phyloP scores from a whole-genome alignment of 2,113 vertebrate genomes.

The Paedocypris sp. region DNA sequence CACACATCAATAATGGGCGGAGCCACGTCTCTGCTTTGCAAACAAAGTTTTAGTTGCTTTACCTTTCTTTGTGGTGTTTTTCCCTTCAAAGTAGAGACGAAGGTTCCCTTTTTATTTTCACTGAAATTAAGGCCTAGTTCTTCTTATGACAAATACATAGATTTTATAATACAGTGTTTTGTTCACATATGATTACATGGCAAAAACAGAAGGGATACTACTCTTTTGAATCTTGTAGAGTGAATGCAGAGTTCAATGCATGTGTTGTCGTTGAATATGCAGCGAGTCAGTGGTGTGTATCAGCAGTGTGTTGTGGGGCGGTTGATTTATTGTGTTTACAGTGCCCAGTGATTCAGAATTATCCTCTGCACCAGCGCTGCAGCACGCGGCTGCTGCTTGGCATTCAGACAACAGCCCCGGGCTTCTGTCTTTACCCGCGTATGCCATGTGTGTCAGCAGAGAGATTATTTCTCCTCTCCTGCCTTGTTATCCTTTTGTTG shows the following conservation, averaged over 20 bases:
- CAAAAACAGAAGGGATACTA: too few relatives aligned
- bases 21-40: too few relatives aligned
- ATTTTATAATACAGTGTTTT: too few relatives aligned
- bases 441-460: constrained; percentile 18
- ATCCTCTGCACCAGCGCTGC: constrained; percentile 25
- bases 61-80: too few relatives aligned
- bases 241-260: background rate
- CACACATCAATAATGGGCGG: too few relatives aligned
- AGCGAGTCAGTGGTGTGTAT: constrained; percentile 23
- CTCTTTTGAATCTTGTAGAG: constrained; percentile 7
- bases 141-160: too few relatives aligned
- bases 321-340: constrained; percentile 41
- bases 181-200: too few relatives aligned
- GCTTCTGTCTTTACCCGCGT: constrained; percentile 33
- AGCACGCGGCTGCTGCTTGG: constrained; percentile 18
- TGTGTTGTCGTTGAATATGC: constrained; percentile 27
- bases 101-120: too few relatives aligned
- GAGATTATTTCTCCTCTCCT: background rate
- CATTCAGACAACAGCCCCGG: constrained; percentile 35
- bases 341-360: constrained; percentile 30
- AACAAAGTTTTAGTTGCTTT: too few relatives aligned
- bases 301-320: constrained; percentile 16
- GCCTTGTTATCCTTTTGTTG: background rate
- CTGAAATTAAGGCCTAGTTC: too few relatives aligned
- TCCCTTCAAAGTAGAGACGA: too few relatives aligned